Evolutionary conservation across 2,113 vertebrate species (phyloP).

Genomic region (Hydropotes inermis): DNA sequence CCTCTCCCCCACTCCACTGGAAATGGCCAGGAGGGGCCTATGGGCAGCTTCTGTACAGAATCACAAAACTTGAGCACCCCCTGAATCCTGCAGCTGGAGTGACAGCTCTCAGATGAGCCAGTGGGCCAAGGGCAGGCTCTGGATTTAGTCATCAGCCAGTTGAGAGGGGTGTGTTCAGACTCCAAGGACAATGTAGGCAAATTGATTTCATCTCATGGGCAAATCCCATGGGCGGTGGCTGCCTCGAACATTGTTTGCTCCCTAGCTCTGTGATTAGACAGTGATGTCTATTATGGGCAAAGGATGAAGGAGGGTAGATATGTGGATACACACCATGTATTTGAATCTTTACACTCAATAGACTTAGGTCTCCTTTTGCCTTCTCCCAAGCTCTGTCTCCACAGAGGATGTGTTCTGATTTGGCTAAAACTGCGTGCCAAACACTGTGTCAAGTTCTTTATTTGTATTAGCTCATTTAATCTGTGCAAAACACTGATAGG

Average conservation of each 20-base stretch:
- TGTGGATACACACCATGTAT: fast-evolving
- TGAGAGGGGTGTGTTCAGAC: background rate
- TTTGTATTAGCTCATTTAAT: background rate
- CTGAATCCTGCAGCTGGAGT: background rate
- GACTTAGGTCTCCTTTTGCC: background rate
- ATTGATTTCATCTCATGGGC: background rate
- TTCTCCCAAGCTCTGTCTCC: background rate
- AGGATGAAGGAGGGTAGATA: background rate
- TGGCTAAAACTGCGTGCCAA: background rate
- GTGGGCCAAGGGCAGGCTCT: background rate
- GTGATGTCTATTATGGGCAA: background rate
- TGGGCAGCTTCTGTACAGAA: background rate
- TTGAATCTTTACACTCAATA: background rate
- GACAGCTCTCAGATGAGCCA: background rate
- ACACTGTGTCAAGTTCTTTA: background rate
- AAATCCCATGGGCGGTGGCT: background rate
- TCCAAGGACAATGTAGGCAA: background rate
- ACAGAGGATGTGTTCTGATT: background rate
- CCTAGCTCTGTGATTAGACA: background rate
- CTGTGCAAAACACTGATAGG: background rate
- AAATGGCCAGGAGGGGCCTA: background rate
- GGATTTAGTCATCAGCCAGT: background rate
- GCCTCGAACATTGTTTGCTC: background rate
- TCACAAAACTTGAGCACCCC: background rate
- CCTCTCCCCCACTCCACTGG: background rate